phyloP scores from a whole-genome alignment of 1,140 invertebrate species.

The Colletes gigas region DNA sequence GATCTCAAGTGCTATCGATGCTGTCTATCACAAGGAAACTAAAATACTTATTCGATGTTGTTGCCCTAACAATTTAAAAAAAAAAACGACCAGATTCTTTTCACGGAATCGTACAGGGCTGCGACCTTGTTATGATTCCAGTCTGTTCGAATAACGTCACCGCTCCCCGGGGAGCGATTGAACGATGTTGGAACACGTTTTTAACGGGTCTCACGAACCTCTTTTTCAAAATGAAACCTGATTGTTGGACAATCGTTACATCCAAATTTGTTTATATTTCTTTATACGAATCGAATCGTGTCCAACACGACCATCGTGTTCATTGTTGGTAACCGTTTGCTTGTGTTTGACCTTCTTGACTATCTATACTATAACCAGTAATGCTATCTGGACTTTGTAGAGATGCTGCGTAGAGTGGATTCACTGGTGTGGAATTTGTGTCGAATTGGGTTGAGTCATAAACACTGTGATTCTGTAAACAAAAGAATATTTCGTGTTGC shows the following conservation, averaged over 20 bases:
- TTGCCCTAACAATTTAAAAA: conserved; percentile 36
- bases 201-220: conserved; percentile 23
- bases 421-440: conserved; percentile 85
- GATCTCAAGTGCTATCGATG: conserved; percentile 18
- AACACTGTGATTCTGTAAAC: conserved; percentile 87
- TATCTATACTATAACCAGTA: conserved; percentile 83
- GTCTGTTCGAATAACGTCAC: background rate
- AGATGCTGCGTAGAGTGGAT: conserved; percentile 87
- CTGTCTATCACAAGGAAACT: conserved; percentile 51
- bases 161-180: background rate
- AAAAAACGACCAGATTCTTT: conserved; percentile 62
- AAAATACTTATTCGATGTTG: conserved; percentile 35
- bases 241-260: conserved; percentile 34
- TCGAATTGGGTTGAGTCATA: conserved; percentile 91
- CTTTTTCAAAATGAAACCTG: conserved; percentile 16
- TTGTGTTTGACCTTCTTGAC: conserved; percentile 76
- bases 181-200: conserved; percentile 28
- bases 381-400: conserved; percentile 89
- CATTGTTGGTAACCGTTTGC: conserved; percentile 78
- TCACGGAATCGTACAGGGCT: conserved; percentile 17
- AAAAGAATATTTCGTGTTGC: conserved; percentile 73
- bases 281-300: background rate
- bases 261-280: background rate
- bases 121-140: background rate
- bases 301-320: conserved; percentile 39